Base-by-base conservation (phyloP, 2,888 invertebrate species). In the Chesias legatella region DNA sequence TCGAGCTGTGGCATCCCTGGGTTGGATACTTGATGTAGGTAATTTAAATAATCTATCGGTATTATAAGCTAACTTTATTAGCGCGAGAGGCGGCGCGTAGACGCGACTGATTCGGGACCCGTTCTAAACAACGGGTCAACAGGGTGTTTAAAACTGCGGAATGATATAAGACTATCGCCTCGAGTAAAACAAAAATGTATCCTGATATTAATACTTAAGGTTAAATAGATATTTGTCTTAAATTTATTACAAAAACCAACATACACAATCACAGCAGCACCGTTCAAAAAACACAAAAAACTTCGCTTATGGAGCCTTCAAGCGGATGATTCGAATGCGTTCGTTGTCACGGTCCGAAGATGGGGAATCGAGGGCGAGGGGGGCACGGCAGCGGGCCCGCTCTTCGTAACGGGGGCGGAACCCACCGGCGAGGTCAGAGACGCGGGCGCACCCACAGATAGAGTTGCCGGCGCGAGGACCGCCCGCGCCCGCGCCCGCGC, bases 401-500 rank as follows among this genome's bases (percentile, higher is more conserved):
- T 60, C 39, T 79, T 78, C 6, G 74, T 74, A 90, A 82, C 21
- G 90, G 89, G 11, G 89, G 80, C 0, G 89, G 86, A 17, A 84
- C 84, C 79, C 20, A 6, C n/a, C n/a, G 90, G 52, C 81, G 79
- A 28, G 6, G 79, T 28, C n/a, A 89, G 83, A 0, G 90, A 88
- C 20, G 92, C 70, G 63, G 92, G 91, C 1, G 91, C 88, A 49
- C 6, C 92, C 90, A 3, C 91, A 1, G 86, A 74, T 1, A 90
- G 84, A 30, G 88, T 81, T 5, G 89, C 85, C 0, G 90, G 79
- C 28, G 94, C 91, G 2, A 94, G 78, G 7, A 95, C 92, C 0
- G 94, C 94, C 68, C 94, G 94, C 3, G 95, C 95, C 45, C 95
- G 80, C 3, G 95, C 94, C 1, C 0, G 95, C 93, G 6, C 93